Evolutionary conservation across 2,797 vertebrate genomes (phyloP).

Genomic region (Adelosebastes latens): DNA sequence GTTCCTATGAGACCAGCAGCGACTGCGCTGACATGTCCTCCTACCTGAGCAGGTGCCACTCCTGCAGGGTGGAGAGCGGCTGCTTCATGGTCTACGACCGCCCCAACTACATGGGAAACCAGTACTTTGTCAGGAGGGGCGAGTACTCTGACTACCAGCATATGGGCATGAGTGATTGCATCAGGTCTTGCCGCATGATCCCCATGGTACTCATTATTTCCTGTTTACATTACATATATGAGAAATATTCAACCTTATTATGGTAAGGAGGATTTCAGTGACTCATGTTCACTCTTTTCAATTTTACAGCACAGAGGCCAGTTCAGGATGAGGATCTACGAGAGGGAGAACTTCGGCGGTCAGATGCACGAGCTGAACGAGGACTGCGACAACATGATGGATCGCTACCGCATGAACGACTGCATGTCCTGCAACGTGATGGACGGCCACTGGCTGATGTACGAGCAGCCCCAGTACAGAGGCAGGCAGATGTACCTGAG

Average conservation of each 20-base stretch:
- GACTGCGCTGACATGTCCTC: slow-evolving; percentile 78
- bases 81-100: slow-evolving; percentile 83
- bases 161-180: slow-evolving; percentile 74
- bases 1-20: slow-evolving; percentile 76
- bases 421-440: slow-evolving; percentile 77
- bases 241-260: neutral
- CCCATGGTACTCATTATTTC: slow-evolving; percentile 65
- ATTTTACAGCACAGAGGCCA: slow-evolving; percentile 73
- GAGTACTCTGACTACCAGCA: slow-evolving; percentile 79
- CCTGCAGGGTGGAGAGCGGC: slow-evolving; percentile 78
- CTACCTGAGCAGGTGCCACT: slow-evolving; percentile 80
- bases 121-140: slow-evolving; percentile 78
- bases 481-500: slow-evolving; percentile 79
- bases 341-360: slow-evolving; percentile 74
- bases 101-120: slow-evolving; percentile 74
- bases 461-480: slow-evolving; percentile 75
- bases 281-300: neutral
- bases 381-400: slow-evolving; percentile 77
- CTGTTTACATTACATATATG: neutral
- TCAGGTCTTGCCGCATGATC: slow-evolving; percentile 78
- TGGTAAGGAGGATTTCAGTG: neutral
- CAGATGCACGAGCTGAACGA: slow-evolving; percentile 71
- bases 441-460: slow-evolving; percentile 83
- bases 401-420: slow-evolving; percentile 72
- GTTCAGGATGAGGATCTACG: slow-evolving; percentile 77